A percentile compares a stretch with the other conserved stretches of the same genome.
These are phyloP conservation scores for Leptobrachium leishanense DNA, from an alignment of 2,113 vertebrate genomes.

Conservation along the genomic window DNA sequence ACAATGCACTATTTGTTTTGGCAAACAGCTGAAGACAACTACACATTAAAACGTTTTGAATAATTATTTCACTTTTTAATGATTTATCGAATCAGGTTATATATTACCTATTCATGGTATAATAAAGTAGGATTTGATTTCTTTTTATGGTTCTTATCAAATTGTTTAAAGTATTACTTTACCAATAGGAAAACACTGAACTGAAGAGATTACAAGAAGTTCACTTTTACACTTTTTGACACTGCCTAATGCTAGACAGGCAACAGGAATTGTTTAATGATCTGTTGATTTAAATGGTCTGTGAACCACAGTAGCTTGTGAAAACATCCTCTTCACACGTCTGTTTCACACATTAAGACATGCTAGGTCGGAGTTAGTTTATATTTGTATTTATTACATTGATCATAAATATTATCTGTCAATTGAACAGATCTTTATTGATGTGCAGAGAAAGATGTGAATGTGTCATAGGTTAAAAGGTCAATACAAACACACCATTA, in stretches of 20 bases:
- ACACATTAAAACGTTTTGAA: too few relatives aligned
- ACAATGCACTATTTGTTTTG: too few relatives aligned
- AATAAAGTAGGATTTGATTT: too few relatives aligned
- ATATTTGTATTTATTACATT: not conserved
- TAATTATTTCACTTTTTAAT: too few relatives aligned
- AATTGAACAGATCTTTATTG: not conserved
- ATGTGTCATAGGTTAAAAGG: not conserved
- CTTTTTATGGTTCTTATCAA: too few relatives aligned
- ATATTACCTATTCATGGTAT: too few relatives aligned
- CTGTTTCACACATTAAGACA: slow-evolving; percentile 21
- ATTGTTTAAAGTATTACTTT: too few relatives aligned
- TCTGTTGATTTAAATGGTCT: not conserved
- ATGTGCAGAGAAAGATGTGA: not conserved
- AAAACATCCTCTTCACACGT: slow-evolving; percentile 31
- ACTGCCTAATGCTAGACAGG: not conserved
- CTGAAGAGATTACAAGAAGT: not conserved
- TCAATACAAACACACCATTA: not conserved
- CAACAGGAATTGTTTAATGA: not conserved
- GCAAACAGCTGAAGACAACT: too few relatives aligned
- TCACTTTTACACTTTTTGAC: too few relatives aligned
- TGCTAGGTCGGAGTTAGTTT: slow-evolving; percentile 7
- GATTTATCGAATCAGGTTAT: too few relatives aligned
- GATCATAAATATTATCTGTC: not conserved
- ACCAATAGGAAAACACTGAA: too few relatives aligned
- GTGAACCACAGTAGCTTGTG: not conserved